Evolutionary conservation across 2,888 invertebrate genomes (phyloP), one percentile per base, ranked within the genome.

Genomic region (Phyto melanocephala): DNA sequence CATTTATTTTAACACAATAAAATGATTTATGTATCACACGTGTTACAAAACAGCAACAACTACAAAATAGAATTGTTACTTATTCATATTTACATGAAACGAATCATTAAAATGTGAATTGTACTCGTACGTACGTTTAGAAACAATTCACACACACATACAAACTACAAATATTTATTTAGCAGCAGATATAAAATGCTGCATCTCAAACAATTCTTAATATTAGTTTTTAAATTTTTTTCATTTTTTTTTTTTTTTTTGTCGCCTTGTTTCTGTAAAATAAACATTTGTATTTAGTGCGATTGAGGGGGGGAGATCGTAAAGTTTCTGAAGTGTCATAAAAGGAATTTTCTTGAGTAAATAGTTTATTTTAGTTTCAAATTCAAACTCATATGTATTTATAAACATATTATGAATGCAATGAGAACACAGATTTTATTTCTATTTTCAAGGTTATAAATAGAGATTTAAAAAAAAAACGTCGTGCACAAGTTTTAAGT

Each of bases 1-100:
- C 28, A 42, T 77, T 70, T 63, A 70, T 70, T 77, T 62, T 70
- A 65, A 58, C 33, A 72, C 58, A 68, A 68, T 65, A 54, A 78
- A 79, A 82, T 82, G 82, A 82, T 82, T 82, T 82, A 79, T 82
- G 63, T 75, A 75, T 60, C 74, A 71, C 82, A 82, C 82, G 82
- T 82, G 82, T 79, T 82, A 75, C 28, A 50, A 54, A 62, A 56
- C 52, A 62, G 42, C 11, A 54, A 71, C 35, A 35, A 47, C 24
- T 24, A 37, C 24, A 20, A 24, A 42, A 58, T 6, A 71, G 13
- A 6, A n/a, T 22, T 28, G 6, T 3, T 40, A 35, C 54, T 63
- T 56, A 54, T 78, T 78, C 37, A 47, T 52, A 58, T 78, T 63
- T 71, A 65, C 58, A 65, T 71, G 40, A 33, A 33, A 47, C 8